A percentile compares a stretch with the other conserved stretches of the same genome.
phyloP scores from a whole-genome alignment of 2,113 vertebrate species.

The Alouatta palliata region DNA sequence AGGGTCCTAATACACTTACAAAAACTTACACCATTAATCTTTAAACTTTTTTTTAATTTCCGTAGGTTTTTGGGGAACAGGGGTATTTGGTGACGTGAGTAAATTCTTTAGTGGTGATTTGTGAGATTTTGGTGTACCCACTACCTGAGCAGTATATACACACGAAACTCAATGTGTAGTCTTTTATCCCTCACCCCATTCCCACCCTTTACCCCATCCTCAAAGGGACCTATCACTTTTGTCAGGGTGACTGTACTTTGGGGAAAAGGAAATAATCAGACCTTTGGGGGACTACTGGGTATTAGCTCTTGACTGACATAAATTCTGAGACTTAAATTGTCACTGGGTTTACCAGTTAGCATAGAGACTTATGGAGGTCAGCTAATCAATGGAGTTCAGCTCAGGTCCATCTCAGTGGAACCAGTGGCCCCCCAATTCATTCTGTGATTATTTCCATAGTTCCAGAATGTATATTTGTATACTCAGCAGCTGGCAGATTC shows the following conservation, averaged over 20 bases:
- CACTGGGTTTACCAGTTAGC: background rate
- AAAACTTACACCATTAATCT: background rate
- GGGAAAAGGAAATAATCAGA: background rate
- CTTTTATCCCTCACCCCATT: no score
- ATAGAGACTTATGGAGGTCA: background rate
- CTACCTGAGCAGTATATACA: no score
- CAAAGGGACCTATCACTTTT: background rate
- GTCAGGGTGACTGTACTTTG: no score
- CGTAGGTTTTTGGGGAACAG: no score
- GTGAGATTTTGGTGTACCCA: no score
- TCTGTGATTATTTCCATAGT: background rate
- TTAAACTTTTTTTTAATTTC: background rate
- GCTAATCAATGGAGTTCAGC: no score
- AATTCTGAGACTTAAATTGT: background rate
- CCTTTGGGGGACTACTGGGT: background rate
- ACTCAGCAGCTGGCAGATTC: background rate
- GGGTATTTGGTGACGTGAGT: no score
- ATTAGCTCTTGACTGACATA: background rate
- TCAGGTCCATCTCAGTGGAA: accelerated
- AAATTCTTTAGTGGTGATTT: no score
- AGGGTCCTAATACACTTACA: accelerated
- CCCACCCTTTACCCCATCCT: no score
- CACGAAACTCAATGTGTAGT: background rate
- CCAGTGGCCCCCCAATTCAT: background rate
- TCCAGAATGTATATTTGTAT: background rate